A percentile compares a stretch with the other conserved stretches of the same genome.
These are phyloP conservation scores for Aspidoscelis tigris DNA, from an alignment of 2,113 vertebrate genomes.

Conservation along the genomic window DNA sequence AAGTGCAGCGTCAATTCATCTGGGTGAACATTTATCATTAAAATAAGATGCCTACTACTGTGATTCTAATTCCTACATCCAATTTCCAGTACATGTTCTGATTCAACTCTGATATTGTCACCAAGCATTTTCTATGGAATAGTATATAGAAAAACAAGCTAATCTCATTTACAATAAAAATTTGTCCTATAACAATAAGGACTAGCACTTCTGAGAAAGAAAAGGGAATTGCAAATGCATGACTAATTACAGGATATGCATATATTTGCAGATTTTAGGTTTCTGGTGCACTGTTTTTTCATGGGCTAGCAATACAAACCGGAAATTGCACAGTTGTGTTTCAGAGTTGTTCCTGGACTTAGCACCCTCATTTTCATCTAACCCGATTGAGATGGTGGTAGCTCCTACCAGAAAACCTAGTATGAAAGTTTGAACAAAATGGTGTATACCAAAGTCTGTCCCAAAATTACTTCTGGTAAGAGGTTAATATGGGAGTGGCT, in stretches of 20 bases:
- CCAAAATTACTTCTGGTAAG: not conserved
- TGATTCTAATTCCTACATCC: not conserved
- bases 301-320: not conserved
- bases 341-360: not conserved
- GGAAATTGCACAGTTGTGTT: not conserved
- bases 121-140: not conserved
- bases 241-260: not conserved
- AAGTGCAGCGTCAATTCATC: too few relatives aligned
- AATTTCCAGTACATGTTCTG: not conserved
- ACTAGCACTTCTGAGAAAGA: not conserved
- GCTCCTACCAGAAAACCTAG: not conserved
- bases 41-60: not conserved
- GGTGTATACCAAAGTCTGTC: not conserved
- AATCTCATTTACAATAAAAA: not conserved
- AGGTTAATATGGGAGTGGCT: not conserved
- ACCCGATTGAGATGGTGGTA: not conserved
- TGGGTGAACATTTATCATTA: too few relatives aligned
- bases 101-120: too few relatives aligned
- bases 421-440: not conserved
- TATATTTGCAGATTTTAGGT: not conserved
- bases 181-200: not conserved
- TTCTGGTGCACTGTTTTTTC: not conserved
- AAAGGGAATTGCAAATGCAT: too few relatives aligned
- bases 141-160: constrained; percentile 5
- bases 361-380: not conserved